A percentile compares a stretch with the other conserved stretches of the same genome.
Conservation (phyloP, 2,888 invertebrate species). For the Drosophila testacea region DNA sequence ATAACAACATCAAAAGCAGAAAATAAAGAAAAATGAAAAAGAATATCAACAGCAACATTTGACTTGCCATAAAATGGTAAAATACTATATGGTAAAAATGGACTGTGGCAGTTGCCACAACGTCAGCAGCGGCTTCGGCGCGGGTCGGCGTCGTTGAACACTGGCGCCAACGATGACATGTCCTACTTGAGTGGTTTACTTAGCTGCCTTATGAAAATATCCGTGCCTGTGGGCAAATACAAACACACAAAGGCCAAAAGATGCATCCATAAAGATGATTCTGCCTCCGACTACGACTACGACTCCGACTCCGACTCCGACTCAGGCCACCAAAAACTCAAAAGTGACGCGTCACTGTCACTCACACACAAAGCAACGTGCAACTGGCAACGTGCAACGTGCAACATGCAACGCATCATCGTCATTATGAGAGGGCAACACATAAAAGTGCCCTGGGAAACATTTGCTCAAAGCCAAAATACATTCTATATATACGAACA, state of each 20-base stretch:
- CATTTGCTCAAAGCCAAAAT: conserved; percentile 36
- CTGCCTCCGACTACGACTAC: neutral
- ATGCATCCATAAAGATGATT: conserved; percentile 17
- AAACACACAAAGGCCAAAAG: conserved; percentile 26
- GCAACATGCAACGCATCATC: conserved; percentile 72
- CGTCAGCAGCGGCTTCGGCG: conserved; percentile 28
- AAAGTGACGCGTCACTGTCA: conserved; percentile 84
- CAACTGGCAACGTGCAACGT: conserved; percentile 10
- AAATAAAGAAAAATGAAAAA: conserved; percentile 15
- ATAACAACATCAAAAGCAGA: conserved; percentile 55
- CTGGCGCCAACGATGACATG: conserved; percentile 84
- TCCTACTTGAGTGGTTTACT: conserved; percentile 83
- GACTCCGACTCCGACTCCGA: conserved; percentile 27
- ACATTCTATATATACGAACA: conserved; percentile 15
- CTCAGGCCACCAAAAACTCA: conserved; percentile 49
- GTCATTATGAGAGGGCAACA: conserved; percentile 66
- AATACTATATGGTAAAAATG: conserved; percentile 32
- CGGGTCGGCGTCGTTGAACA: conserved; percentile 50
- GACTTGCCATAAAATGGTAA: conserved; percentile 14
- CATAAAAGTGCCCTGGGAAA: conserved; percentile 69
- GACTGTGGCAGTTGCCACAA: conserved; percentile 24
- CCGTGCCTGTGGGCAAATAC: conserved; percentile 74
- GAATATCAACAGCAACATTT: conserved; percentile 16
- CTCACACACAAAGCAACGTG: conserved; percentile 53
- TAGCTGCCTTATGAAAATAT: conserved; percentile 84